phyloP scores from a whole-genome alignment of 2,113 vertebrate species.

The Odontesthes bonariensis region DNA sequence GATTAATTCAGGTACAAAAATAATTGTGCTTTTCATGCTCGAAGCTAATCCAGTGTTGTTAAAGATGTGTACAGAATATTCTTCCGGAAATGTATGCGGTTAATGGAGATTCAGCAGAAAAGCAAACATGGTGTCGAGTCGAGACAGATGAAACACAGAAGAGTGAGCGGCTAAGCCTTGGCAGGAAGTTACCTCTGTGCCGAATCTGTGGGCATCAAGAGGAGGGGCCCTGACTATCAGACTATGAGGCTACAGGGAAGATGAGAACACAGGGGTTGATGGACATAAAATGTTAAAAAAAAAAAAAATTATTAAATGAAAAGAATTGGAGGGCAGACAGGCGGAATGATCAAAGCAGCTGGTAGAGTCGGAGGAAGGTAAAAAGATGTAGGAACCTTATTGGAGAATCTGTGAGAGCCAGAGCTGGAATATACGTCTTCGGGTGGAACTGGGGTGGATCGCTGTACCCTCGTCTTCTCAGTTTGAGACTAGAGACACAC shows the following conservation, averaged over 20 bases:
- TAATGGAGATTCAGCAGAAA: too few species aligned
- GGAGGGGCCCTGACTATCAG: constrained; percentile 87
- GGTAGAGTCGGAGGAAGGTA: background rate
- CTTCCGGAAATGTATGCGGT: too few species aligned
- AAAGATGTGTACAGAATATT: too few species aligned
- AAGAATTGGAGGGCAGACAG: constrained; percentile 55
- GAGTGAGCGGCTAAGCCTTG: background rate
- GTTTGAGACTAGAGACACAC: constrained; percentile 84
- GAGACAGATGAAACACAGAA: background rate
- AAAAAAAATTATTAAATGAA: background rate
- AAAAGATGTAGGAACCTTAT: constrained; percentile 82
- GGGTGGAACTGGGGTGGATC: constrained; percentile 85
- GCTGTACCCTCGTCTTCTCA: constrained; percentile 91
- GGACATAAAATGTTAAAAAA: background rate
- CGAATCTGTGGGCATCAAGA: constrained; percentile 92
- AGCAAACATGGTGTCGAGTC: background rate
- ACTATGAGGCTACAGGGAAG: constrained; percentile 77
- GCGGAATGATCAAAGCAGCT: constrained; percentile 75
- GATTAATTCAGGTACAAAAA: too few species aligned
- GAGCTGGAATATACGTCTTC: constrained; percentile 87
- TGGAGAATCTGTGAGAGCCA: constrained; percentile 89
- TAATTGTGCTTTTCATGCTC: too few species aligned
- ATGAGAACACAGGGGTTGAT: constrained; percentile 31
- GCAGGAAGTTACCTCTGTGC: constrained; percentile 85
- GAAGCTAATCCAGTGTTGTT: too few species aligned